phyloP scores from a whole-genome alignment of 2,113 vertebrate species.

The Sylvia atricapilla region DNA sequence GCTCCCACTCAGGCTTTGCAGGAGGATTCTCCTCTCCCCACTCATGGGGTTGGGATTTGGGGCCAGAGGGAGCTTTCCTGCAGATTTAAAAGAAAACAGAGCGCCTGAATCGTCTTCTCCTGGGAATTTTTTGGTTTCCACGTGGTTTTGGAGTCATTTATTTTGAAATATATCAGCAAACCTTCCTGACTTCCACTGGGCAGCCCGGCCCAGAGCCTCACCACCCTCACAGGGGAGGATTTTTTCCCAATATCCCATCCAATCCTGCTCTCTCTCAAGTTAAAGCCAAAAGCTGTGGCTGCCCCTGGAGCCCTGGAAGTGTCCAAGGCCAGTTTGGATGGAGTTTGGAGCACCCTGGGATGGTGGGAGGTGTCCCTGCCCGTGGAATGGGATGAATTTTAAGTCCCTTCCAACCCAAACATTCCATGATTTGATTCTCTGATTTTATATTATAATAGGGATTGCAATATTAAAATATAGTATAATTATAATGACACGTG shows the following conservation, averaged over 20 bases:
- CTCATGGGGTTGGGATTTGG: fast-evolving
- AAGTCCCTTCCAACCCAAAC: not conserved
- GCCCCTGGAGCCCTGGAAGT: not conserved
- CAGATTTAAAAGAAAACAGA: not conserved
- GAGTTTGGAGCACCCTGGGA: not conserved
- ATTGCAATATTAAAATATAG: fast-evolving
- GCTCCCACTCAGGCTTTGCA: fast-evolving
- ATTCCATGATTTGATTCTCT: fast-evolving
- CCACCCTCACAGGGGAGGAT: not conserved
- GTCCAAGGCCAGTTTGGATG: not conserved
- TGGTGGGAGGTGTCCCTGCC: not conserved
- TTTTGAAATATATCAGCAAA: not conserved
- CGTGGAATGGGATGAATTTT: fast-evolving
- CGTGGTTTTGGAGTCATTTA: fast-evolving
- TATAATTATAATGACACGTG: fast-evolving
- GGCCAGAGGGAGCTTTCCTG: not conserved
- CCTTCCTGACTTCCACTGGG: fast-evolving
- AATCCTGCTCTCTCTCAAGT: not conserved
- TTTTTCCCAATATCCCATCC: not conserved
- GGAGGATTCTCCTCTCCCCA: fast-evolving
- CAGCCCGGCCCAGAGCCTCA: not conserved
- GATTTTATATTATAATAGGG: not conserved
- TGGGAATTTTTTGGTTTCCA: not conserved
- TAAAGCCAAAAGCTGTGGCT: not conserved
- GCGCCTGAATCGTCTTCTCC: fast-evolving